These are phyloP conservation scores for Hirtodrosophila duncani DNA, from an alignment of 2,888 invertebrate genomes.

Conservation along the genomic window DNA sequence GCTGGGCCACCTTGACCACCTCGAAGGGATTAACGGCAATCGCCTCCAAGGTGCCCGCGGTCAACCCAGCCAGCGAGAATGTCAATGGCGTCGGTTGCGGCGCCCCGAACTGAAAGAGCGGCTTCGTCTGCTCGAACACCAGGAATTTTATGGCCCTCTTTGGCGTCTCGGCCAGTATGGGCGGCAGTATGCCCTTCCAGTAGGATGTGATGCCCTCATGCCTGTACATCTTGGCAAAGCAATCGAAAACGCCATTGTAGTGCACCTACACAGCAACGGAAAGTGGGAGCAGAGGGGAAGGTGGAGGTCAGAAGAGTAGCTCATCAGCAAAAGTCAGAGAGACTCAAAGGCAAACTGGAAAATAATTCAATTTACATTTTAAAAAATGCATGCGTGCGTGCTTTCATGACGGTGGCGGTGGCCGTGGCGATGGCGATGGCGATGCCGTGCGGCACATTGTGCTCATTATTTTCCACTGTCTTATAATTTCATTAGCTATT, in stretches of 20 bases:
- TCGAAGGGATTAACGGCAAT: slow-evolving; percentile 96
- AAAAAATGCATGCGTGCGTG: slow-evolving; percentile 2
- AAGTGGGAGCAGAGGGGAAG: neutral
- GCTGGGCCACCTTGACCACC: slow-evolving; percentile 94
- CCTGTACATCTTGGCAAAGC: slow-evolving; percentile 92
- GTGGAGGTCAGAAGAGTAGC: neutral
- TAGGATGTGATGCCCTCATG: slow-evolving; percentile 90
- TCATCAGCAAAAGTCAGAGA: neutral
- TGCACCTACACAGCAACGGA: slow-evolving; percentile 72
- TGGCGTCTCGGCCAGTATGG: slow-evolving; percentile 95
- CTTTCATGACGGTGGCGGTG: too few species aligned
- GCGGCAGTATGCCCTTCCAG: slow-evolving; percentile 96
- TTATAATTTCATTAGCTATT: slow-evolving; percentile 1
- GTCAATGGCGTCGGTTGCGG: slow-evolving; percentile 89
- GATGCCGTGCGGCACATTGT: too few species aligned
- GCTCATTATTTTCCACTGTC: slow-evolving; percentile 9
- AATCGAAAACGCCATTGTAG: slow-evolving; percentile 90
- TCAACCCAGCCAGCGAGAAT: slow-evolving; percentile 91
- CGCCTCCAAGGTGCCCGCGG: slow-evolving; percentile 94
- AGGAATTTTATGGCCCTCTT: slow-evolving; percentile 96
- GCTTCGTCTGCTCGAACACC: slow-evolving; percentile 95
- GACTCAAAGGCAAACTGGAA: slow-evolving; percentile 10
- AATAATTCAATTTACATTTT: neutral
- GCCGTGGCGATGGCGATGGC: too few species aligned
- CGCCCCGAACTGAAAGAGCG: slow-evolving; percentile 88